These are phyloP conservation scores for Dorcus parallelipipedus DNA, from an alignment of 2,888 invertebrate genomes.

Conservation along the genomic window DNA sequence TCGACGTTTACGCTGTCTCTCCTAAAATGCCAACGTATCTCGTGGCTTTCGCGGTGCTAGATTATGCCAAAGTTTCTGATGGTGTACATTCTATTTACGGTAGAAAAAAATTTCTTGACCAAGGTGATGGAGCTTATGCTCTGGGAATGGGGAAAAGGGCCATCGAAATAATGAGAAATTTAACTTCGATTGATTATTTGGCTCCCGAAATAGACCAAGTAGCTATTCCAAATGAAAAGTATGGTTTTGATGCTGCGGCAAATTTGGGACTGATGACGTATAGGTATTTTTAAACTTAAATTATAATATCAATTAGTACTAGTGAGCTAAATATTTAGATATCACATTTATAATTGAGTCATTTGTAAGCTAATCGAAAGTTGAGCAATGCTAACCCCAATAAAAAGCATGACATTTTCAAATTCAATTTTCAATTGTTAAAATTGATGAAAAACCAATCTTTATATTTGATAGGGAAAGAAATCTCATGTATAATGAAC, in stretches of 20 bases:
- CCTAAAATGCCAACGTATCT: conserved; percentile 78
- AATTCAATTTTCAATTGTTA: background rate
- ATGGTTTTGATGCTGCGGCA: conserved; percentile 84
- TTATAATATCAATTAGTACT: too few species aligned
- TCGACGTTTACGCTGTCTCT: conserved; percentile 53
- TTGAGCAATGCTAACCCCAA: too few species aligned
- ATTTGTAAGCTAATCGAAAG: too few species aligned
- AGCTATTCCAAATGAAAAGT: conserved; percentile 70
- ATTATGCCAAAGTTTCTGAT: conserved; percentile 51
- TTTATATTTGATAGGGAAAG: conserved; percentile 5
- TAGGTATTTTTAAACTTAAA: conserved; percentile 31
- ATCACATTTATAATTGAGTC: too few species aligned
- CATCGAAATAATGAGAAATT: conserved; percentile 50
- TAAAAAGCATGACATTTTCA: background rate
- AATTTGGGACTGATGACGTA: conserved; percentile 89
- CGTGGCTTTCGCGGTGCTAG: conserved; percentile 75
- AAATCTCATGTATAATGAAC: conserved; percentile 10
- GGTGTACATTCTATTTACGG: conserved; percentile 63
- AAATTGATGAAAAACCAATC: background rate
- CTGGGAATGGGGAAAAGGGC: conserved; percentile 8
- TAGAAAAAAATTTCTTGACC: conserved; percentile 61
- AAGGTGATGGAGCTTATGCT: conserved; percentile 42
- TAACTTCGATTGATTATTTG: conserved; percentile 57
- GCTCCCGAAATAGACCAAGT: conserved; percentile 76
- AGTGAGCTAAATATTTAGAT: too few species aligned